These are phyloP conservation scores for Podarcis lilfordi DNA, from an alignment of 2,797 vertebrate genomes.

Conservation along the genomic window DNA sequence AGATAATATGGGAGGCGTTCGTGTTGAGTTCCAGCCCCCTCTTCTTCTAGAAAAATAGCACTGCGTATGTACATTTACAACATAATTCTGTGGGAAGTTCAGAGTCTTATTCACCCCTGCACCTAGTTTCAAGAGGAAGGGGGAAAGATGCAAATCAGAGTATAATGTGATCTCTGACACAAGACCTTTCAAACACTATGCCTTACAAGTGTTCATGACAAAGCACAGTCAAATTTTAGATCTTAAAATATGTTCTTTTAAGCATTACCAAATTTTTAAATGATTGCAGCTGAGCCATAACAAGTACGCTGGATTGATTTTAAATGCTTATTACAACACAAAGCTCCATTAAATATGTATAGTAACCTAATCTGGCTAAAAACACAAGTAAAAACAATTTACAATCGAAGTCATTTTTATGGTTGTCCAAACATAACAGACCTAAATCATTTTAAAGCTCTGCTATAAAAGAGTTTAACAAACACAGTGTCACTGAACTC, in stretches of 20 bases:
- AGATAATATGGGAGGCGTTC: neutral
- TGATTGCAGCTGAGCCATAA: neutral
- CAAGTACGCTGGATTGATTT: constrained; percentile 3
- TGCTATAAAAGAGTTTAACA: neutral
- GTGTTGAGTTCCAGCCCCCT: too few species aligned
- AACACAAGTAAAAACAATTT: neutral
- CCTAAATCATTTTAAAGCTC: constrained; percentile 12
- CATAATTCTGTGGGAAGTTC: neutral
- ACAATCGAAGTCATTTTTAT: neutral
- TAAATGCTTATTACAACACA: constrained; percentile 10
- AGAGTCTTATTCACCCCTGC: neutral
- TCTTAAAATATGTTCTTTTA: constrained; percentile 1
- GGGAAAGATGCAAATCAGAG: neutral
- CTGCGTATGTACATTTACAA: neutral
- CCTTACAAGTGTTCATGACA: neutral
- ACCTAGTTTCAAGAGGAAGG: neutral
- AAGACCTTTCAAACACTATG: neutral
- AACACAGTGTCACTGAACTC: neutral
- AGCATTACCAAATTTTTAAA: constrained; percentile 1
- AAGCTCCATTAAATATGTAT: neutral
- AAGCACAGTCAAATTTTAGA: neutral
- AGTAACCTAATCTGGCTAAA: neutral
- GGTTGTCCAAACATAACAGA: neutral
- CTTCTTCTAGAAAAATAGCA: neutral
- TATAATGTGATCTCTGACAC: neutral